Evolutionary conservation across 1,140 invertebrate genomes (phyloP), one percentile per base, ranked within the genome.

Genomic region (Scaptomyza graminum): DNA sequence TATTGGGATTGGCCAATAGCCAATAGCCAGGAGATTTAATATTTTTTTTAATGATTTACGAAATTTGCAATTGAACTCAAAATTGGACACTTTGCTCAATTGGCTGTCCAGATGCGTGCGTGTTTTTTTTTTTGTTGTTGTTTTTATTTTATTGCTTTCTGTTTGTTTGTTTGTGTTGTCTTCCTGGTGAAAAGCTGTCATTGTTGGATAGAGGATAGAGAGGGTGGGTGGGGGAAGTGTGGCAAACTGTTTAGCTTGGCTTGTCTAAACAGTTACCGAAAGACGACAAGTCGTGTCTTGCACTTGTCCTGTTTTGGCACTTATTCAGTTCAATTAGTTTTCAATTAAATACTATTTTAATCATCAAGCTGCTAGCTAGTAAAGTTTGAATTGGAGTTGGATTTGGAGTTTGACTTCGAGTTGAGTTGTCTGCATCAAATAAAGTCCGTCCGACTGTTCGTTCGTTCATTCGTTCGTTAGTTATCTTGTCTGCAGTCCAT

Each of bases 181-280:
- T 85, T 87, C 82, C 81, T 87, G 82, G 81, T 87, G 81, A 78
- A 85, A 85, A 75, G 82, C 76, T 70, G 79, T 74, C 63, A 70
- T 57, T 83, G 73, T 62, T 67, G 56, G 18, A 25, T 50, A 22
- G 52, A 13, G 22, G 47, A 8, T 15, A 62, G 39, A 31, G 49
- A 39, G n/a, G 52, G 51, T 51, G 57, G 28, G 25, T 25, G 25
- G 2, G 25, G 2, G 5, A 5, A 7, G 56, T 25, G 56, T 79
- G 31, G 41, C 12, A 39, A 34, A 34, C 31, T 34, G 31, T 34
- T 34, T 9, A 34, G 37, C 12, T 41, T n/a, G 37, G 12, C 4
- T 41, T 34, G 31, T 34, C 31, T 34, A 34, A 34, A n/a, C 12
- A 41, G n/a, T n/a, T 41, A 41, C n/a, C 37, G 51, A 25, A 25